Base-by-base conservation (phyloP, 2,113 vertebrate genomes). In the Dolichotis patagonum region DNA sequence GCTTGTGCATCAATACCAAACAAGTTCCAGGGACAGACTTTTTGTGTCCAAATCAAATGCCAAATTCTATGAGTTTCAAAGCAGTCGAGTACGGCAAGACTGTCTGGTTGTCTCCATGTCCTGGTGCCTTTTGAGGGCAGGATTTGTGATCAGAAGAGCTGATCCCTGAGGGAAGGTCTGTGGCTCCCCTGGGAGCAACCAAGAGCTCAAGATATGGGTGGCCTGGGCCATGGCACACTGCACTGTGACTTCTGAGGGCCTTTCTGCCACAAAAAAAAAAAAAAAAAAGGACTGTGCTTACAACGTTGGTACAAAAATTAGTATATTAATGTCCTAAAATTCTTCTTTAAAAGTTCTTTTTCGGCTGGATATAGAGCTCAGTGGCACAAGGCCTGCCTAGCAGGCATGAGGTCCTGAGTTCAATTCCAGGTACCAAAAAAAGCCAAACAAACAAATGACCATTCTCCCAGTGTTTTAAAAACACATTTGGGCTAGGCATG, bases 211-310 rank as follows among this genome's bases (percentile, higher is more conserved):
- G 38, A 3, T 0, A 6, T 75, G 12, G 71, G 24, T 75, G 71
- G 11, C 41, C 41, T 43, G 71, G 24, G 22, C 75, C 4, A n/a
- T 28, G 77, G 13, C 77, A 80, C 28, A 17, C 13, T 19, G 8
- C 58, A 14, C 1, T 13, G 67, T 1, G 67, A 71, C 54, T 16
- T 63, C 13, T 0, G 0, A 56, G 41, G n/a, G 26, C 16, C 77
- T 63, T n/a, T n/a, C n/a, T n/a, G n/a, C n/a, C n/a, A n/a, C n/a
- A n/a, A n/a, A n/a, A n/a, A n/a, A n/a, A n/a, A n/a, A n/a, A n/a
- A n/a, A n/a, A n/a, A n/a, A n/a, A n/a, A n/a, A n/a, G n/a, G n/a
- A 35, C 38, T n/a, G 9, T 41, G 17, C 24, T 30, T 88, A 5
- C 26, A 10, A 26, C 63, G 17, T 19, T 30, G 16, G 11, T 60